Conservation (phyloP, 1,140 invertebrate species). For the Pomacea maculata region DNA sequence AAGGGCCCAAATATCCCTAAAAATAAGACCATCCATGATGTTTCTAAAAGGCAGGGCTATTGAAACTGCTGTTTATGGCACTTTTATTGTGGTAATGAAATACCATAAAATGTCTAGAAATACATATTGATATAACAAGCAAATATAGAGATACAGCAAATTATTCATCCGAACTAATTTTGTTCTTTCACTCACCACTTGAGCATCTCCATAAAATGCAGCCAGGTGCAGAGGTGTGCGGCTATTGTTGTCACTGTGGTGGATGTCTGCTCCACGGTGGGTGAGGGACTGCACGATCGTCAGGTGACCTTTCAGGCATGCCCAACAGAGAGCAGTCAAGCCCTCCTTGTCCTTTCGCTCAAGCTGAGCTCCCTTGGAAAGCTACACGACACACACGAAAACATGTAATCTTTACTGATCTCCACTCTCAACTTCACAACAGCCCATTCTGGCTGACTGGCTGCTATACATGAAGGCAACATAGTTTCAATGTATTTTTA, state of each 20-base stretch:
- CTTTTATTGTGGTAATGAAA: no score
- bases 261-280: constrained; percentile 82
- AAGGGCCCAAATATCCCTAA: no score
- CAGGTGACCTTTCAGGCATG: constrained; percentile 84
- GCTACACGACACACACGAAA: constrained; percentile 10
- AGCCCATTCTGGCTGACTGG: no score
- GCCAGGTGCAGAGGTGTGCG: constrained; percentile 90
- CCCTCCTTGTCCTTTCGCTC: constrained; percentile 86
- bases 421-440: neutral
- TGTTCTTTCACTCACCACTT: constrained; percentile 61
- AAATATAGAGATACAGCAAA: no score
- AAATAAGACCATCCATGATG: no score
- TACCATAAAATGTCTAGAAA: no score
- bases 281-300: constrained; percentile 81
- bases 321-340: constrained; percentile 89
- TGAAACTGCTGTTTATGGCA: no score
- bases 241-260: constrained; percentile 82
- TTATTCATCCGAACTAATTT: no score
- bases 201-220: constrained; percentile 80
- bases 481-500: no score
- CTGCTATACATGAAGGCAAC: no score
- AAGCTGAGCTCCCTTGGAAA: constrained; percentile 75
- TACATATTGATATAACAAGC: no score
- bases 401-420: neutral
- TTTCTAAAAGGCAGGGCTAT: no score